Base-by-base conservation (phyloP, 2,888 invertebrate species). In the Lagria hirta region DNA sequence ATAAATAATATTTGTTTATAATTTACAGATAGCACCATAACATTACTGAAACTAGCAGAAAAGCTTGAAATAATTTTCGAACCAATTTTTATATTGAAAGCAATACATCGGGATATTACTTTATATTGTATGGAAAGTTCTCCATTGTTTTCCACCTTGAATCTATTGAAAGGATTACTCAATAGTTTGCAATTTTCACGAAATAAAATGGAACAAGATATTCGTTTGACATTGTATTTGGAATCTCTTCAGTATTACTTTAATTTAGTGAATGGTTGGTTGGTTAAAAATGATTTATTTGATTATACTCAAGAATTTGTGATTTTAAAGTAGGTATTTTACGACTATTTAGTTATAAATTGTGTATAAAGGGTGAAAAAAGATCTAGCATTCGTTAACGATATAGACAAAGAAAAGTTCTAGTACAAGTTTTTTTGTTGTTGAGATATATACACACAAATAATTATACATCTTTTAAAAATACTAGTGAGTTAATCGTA, bases 241-340 rank as follows among this genome's bases (percentile, higher is more conserved):
- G 65, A 69, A 28, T 64, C 61, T 50, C 49, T 69, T 7, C 64
- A 59, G 45, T 62, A 66, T 45, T 72, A 71, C 57, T 58, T 70
- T 2, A 53, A 52, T 2, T 41, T 68, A 2, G 59, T 69, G 13
- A 60, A 71, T 41, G 54, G 54, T 2, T 72, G 71, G 72, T 52
- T 71, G 37, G 58, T 58, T 14, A 64, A 64, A 23, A 63, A 65
- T 37, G 50, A 52, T 7, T 52, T 70, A 2, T 50, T 48, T 3
- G 68, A 71, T 51, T 49, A 53, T 40, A 55, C 57, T 2, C 48
- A 49, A 1, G 71, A 71, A 51, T 71, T 71, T 58, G 52, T 69
- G n/a, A 61, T 71, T 14, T 14, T 51, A 27, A 52, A 61, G 65
- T 65, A 46, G n/a, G n/a, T n/a, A n/a, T n/a, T n/a, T n/a, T n/a